Evolutionary conservation across 2,797 vertebrate species (phyloP).

Genomic region (Acanthurus tractus): DNA sequence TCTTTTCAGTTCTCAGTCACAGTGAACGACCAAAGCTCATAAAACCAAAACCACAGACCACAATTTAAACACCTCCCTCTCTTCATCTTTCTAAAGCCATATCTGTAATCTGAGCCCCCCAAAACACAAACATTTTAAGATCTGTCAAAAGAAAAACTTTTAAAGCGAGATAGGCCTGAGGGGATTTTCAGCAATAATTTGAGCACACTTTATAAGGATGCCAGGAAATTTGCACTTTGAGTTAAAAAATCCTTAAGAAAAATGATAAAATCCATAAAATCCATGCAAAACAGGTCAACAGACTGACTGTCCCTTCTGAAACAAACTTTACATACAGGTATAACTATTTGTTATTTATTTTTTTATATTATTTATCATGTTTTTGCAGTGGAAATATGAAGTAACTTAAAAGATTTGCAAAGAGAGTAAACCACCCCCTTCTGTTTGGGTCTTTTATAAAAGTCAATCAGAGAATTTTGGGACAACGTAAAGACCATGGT

Average conservation of each 20-base stretch:
- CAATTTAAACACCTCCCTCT: constrained; percentile 64
- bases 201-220: background rate
- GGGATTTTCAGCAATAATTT: background rate
- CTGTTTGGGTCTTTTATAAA: background rate
- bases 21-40: constrained; percentile 62
- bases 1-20: constrained; percentile 74
- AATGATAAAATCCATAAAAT: constrained; percentile 20
- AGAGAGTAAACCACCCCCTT: background rate
- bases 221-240: constrained; percentile 20
- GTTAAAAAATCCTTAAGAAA: background rate
- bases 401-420: constrained; percentile 2
- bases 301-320: constrained; percentile 18
- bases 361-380: background rate
- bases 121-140: background rate
- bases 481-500: constrained; percentile 9
- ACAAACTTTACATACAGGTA: constrained; percentile 11
- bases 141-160: background rate
- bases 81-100: constrained; percentile 47
- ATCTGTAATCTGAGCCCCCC: constrained; percentile 29
- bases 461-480: background rate
- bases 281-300: constrained; percentile 16
- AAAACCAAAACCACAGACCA: constrained; percentile 53
- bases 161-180: background rate
- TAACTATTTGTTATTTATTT: background rate
- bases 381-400: constrained; percentile 23